phyloP scores from a whole-genome alignment of 2,888 invertebrate genomes.

The Melieria crassipennis region DNA sequence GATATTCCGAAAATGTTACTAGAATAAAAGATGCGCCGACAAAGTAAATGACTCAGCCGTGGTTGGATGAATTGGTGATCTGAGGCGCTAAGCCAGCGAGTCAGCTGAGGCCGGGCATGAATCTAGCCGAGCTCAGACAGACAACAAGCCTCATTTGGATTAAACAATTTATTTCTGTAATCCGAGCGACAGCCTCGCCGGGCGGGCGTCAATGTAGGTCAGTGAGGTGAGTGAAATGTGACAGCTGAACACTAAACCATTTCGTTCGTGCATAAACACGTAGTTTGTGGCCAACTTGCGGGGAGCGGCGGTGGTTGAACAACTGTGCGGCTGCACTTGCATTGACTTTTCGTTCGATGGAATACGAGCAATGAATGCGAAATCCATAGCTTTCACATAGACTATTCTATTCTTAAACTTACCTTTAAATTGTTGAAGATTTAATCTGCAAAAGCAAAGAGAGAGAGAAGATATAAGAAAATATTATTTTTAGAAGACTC shows the following conservation, averaged over 20 bases:
- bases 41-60: neutral
- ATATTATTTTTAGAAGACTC: neutral
- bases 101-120: no score
- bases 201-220: no score
- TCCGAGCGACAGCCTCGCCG: no score
- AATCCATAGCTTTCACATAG: neutral
- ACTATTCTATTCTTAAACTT: neutral
- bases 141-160: slow-evolving; percentile 30
- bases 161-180: slow-evolving; percentile 29
- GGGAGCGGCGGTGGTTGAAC: no score
- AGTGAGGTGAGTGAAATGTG: no score
- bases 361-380: neutral
- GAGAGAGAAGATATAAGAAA: neutral
- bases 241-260: no score
- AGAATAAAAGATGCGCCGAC: slow-evolving; percentile 24
- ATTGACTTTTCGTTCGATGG: no score
- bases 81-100: no score
- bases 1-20: slow-evolving; percentile 31
- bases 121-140: no score
- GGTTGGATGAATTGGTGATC: neutral
- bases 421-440: neutral
- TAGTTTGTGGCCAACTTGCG: no score
- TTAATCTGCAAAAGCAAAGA: neutral
- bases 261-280: no score
- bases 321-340: no score